Evolutionary conservation across 2,888 invertebrate genomes (phyloP).

Genomic region (Eupithecia vulgata): DNA sequence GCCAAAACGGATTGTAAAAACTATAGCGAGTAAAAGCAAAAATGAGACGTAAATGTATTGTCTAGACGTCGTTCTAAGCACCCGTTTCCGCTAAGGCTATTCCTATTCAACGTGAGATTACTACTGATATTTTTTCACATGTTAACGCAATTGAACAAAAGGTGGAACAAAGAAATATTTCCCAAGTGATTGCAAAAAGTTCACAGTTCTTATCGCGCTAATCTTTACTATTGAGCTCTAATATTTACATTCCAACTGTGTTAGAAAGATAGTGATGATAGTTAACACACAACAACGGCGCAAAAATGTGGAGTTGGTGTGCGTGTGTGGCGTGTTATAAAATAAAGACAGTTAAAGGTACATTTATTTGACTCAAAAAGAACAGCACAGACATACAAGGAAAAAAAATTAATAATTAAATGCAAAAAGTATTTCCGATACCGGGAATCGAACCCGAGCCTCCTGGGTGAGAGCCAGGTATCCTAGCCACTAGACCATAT

Average conservation of each 20-base stretch:
- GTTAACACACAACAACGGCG: conserved; percentile 27
- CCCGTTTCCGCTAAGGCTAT: conserved; percentile 56
- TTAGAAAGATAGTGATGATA: conserved; percentile 58
- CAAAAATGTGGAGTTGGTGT: conserved; percentile 43
- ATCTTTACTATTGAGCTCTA: conserved; percentile 51
- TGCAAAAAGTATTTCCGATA: conserved; percentile 73
- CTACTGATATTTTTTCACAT: conserved; percentile 47
- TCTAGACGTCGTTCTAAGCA: conserved; percentile 49
- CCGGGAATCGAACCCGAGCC: conserved; percentile 85
- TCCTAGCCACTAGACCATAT: conserved; percentile 88
- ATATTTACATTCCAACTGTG: conserved; percentile 55
- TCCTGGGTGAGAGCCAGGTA: conserved; percentile 89
- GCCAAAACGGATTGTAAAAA: conserved; percentile 58
- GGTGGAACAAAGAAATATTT: conserved; percentile 54
- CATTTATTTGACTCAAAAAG: too few species aligned
- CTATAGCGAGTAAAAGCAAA: conserved; percentile 40
- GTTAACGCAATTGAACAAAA: conserved; percentile 60
- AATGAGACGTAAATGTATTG: conserved; percentile 51
- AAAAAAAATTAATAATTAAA: conserved; percentile 29
- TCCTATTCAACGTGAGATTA: conserved; percentile 45
- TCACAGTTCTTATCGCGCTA: conserved; percentile 58
- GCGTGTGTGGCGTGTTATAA: too few species aligned
- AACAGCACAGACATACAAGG: too few species aligned
- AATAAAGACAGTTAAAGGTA: too few species aligned
- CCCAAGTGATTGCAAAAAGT: conserved; percentile 57